These are phyloP conservation scores for Vandiemenella viatica DNA, from an alignment of 2,888 invertebrate species.

Conservation along the genomic window DNA sequence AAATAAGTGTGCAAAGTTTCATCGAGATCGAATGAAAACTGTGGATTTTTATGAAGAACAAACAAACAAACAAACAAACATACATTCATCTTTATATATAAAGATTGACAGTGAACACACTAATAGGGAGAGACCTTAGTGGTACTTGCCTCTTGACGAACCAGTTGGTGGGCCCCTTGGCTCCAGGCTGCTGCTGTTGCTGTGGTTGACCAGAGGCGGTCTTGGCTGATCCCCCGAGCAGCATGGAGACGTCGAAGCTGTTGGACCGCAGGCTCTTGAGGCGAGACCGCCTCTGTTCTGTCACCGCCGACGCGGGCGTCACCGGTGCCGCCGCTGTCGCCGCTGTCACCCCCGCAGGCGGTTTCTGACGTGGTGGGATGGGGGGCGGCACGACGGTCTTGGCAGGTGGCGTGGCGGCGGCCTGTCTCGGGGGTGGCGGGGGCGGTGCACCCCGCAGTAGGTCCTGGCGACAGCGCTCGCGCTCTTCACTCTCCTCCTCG, in stretches of 20 bases:
- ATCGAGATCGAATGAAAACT: no score
- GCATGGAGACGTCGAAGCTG: conserved; percentile 67
- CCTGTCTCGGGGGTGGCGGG: no score
- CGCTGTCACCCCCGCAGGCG: conserved; percentile 17
- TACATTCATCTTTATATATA: no score
- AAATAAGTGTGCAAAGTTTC: no score
- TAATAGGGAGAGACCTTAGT: no score
- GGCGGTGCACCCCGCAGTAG: no score
- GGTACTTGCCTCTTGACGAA: conserved; percentile 42
- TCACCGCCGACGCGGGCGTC: neutral
- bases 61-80: no score
- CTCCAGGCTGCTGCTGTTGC: neutral
- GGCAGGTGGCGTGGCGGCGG: no score
- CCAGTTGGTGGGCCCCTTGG: conserved; percentile 49
- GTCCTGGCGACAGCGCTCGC: no score
- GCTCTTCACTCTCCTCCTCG: conserved; percentile 13
- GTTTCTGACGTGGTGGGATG: conserved; percentile 8
- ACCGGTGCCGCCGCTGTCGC: conserved; percentile 2
- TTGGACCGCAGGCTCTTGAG: conserved; percentile 62
- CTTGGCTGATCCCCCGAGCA: conserved; percentile 33
- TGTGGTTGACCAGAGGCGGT: neutral
- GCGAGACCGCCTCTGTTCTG: conserved; percentile 38
- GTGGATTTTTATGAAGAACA: no score
- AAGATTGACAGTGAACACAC: no score
- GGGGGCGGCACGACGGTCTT: no score